Evolutionary conservation across 2,113 vertebrate species (phyloP).

Genomic region (Sander lucioperca): DNA sequence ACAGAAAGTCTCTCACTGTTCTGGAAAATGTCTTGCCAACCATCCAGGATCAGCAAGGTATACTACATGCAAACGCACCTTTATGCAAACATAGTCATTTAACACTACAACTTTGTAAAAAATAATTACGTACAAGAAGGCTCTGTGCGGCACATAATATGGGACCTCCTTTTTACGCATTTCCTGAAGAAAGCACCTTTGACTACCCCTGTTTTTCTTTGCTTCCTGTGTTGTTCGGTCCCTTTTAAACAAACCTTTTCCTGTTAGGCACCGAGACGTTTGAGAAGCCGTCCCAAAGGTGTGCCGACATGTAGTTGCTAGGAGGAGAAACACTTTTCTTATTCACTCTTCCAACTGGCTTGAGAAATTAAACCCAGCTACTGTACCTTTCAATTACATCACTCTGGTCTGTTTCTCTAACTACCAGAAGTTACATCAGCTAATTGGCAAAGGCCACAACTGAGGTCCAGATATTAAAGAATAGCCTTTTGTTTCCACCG

Average conservation of each 20-base stretch:
- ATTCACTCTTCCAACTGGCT: slow-evolving; percentile 1
- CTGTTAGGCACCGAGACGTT: not conserved
- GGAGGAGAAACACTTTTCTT: slow-evolving; percentile 7
- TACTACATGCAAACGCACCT: slow-evolving; percentile 67
- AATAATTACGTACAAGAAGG: not conserved
- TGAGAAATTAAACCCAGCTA: slow-evolving; percentile 17
- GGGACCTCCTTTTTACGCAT: not conserved
- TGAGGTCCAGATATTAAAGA: slow-evolving; percentile 42
- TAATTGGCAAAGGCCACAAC: slow-evolving; percentile 15
- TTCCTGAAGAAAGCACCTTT: slow-evolving; percentile 10
- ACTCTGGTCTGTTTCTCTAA: slow-evolving; percentile 25
- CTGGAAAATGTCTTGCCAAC: slow-evolving; percentile 96
- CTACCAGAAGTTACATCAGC: not conserved
- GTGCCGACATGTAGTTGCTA: slow-evolving; percentile 9
- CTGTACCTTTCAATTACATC: slow-evolving; percentile 29
- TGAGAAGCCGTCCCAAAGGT: slow-evolving; percentile 6
- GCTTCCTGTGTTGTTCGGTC: slow-evolving; percentile 26
- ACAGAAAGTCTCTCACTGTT: slow-evolving; percentile 97
- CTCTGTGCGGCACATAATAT: not conserved
- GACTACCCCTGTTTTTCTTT: slow-evolving; percentile 10
- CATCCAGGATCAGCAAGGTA: slow-evolving; percentile 98
- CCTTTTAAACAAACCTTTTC: slow-evolving; percentile 36
- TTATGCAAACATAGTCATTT: slow-evolving; percentile 7
- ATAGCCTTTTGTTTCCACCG: slow-evolving; percentile 27
- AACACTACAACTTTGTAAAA: not conserved